Percentiles rank a stretch among this genome's conserved stretches.
These are phyloP conservation scores for Cheilinus undulatus DNA, from an alignment of 2,113 vertebrate genomes.

Conservation along the genomic window DNA sequence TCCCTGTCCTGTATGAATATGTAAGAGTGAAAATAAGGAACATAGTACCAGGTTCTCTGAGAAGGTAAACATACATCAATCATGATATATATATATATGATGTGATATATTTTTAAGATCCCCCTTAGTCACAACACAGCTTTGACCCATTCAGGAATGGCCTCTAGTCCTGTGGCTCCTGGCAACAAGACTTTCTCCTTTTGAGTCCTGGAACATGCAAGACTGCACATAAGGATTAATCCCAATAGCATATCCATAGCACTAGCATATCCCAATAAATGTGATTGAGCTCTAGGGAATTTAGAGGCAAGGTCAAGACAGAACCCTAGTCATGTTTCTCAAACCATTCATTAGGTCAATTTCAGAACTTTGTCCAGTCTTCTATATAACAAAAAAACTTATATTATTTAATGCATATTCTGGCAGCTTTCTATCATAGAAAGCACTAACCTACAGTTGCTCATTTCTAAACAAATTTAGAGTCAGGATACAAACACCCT, in stretches of 20 bases:
- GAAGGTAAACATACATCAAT: neutral
- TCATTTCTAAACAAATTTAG: too few species aligned
- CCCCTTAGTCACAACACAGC: neutral
- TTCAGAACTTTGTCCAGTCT: neutral
- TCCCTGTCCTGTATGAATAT: neutral
- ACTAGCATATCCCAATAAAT: too few species aligned
- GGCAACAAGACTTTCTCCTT: neutral
- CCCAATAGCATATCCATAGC: neutral
- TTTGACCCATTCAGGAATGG: neutral
- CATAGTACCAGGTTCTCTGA: neutral
- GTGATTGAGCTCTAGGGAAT: too few species aligned
- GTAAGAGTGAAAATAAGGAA: neutral
- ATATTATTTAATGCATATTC: too few species aligned
- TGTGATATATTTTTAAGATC: too few species aligned
- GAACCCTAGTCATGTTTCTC: too few species aligned
- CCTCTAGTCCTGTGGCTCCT: neutral
- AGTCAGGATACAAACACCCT: too few species aligned
- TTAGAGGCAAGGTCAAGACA: too few species aligned
- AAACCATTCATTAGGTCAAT: neutral
- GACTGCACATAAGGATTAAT: neutral
- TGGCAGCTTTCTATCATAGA: too few species aligned
- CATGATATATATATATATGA: too few species aligned
- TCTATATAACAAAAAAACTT: too few species aligned
- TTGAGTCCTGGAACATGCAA: neutral
- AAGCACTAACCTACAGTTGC: too few species aligned